phyloP scores from a whole-genome alignment of 2,797 vertebrate genomes.

The Sebastes steindachneri region DNA sequence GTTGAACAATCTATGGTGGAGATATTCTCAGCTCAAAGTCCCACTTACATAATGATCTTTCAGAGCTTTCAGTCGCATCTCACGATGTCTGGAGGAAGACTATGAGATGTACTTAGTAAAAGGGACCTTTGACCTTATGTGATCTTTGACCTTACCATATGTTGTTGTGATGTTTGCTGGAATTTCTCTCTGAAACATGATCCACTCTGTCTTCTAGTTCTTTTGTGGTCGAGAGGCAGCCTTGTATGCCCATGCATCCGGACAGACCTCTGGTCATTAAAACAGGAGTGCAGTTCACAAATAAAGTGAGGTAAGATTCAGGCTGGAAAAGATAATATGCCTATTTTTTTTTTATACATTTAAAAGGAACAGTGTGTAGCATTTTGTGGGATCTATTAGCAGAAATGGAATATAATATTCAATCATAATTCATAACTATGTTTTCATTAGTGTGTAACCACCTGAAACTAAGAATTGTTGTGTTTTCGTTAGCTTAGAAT shows the following conservation, averaged over 20 bases:
- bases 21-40: neutral
- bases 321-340: neutral
- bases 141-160: neutral
- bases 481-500: no score
- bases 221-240: constrained; percentile 97
- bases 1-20: neutral
- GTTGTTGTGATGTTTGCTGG: neutral
- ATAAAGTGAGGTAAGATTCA: constrained; percentile 92
- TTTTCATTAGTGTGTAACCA: no score
- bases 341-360: neutral
- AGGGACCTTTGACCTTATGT: neutral
- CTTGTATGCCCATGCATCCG: constrained; percentile 99
- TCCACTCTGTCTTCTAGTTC: constrained; percentile 80
- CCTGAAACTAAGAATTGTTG: no score
- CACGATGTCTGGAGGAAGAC: neutral
- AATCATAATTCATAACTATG: no score
- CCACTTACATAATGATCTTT: neutral
- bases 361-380: neutral
- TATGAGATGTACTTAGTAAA: neutral
- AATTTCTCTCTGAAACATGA: constrained; percentile 18
- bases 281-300: constrained; percentile 98
- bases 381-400: no score
- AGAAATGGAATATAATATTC: no score
- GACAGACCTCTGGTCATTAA: constrained; percentile 98
- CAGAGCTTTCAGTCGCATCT: neutral